These are phyloP conservation scores for Habrosyne pyritoides DNA, from an alignment of 2,888 invertebrate genomes.

Conservation along the genomic window DNA sequence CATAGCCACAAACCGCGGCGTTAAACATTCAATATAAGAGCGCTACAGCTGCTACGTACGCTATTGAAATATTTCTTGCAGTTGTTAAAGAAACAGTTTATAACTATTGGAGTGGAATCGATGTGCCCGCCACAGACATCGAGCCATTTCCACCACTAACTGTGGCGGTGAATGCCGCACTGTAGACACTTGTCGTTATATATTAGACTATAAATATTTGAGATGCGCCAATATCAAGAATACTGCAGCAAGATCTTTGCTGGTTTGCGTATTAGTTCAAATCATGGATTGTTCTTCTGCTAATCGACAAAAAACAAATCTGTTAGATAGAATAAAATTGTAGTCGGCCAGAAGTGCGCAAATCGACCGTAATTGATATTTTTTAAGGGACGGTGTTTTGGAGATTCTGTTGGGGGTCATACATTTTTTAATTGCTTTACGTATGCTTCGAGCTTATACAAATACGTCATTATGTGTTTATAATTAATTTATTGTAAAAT, in stretches of 20 bases:
- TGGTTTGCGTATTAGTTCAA: too few species aligned
- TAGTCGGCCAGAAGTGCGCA: too few species aligned
- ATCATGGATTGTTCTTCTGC: too few species aligned
- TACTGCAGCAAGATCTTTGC: neutral
- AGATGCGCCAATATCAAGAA: neutral
- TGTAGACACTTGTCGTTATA: neutral
- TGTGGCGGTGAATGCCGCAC: neutral
- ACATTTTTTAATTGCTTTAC: too few species aligned
- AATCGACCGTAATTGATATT: too few species aligned
- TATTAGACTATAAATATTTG: neutral
- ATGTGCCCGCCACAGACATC: conserved; percentile 44
- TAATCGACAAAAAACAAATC: too few species aligned
- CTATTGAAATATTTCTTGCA: conserved; percentile 35
- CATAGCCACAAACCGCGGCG: conserved; percentile 24
- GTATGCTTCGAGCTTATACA: too few species aligned
- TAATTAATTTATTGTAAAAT: too few species aligned
- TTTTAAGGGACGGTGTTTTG: too few species aligned
- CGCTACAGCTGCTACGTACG: conserved; percentile 21
- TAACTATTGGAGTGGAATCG: conserved; percentile 46
- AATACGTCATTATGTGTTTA: too few species aligned
- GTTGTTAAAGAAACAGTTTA: conserved; percentile 48
- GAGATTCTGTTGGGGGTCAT: too few species aligned
- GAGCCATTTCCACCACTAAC: conserved; percentile 25
- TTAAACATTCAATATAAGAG: conserved; percentile 44
- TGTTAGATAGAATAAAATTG: too few species aligned